Percentiles rank a stretch among this genome's conserved stretches.
Conservation (phyloP, 2,113 vertebrate species). For the Xenopus laevis region DNA sequence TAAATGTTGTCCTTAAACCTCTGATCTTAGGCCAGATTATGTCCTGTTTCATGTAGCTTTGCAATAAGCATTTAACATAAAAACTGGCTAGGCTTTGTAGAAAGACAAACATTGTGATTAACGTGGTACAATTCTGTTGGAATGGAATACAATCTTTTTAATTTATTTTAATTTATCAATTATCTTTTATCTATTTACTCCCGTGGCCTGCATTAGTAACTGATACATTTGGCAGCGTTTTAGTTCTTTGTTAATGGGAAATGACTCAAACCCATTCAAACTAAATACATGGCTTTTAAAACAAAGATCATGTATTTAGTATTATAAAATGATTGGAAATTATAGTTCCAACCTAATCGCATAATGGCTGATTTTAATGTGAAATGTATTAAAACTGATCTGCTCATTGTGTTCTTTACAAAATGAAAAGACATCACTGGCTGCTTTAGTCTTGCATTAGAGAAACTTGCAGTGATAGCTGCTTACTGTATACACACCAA, state of each 20-base stretch:
- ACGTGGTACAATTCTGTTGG: neutral
- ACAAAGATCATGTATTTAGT: slow-evolving; percentile 26
- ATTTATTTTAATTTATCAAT: slow-evolving; percentile 36
- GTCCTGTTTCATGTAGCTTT: neutral
- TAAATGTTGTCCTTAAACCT: too few species aligned
- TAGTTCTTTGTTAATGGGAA: slow-evolving; percentile 18
- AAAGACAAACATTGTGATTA: slow-evolving; percentile 14
- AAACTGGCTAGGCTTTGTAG: neutral
- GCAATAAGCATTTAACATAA: neutral
- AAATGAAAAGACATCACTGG: neutral
- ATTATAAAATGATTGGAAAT: slow-evolving; percentile 42
- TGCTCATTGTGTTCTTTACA: slow-evolving; percentile 2
- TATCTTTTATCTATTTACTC: slow-evolving; percentile 25
- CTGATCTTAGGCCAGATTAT: too few species aligned
- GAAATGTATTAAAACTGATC: slow-evolving; percentile 12
- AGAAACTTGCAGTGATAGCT: neutral
- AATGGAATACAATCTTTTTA: neutral
- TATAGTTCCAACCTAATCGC: slow-evolving; percentile 24
- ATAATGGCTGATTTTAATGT: slow-evolving; percentile 23
- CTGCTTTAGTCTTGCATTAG: neutral
- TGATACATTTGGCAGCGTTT: slow-evolving; percentile 15
- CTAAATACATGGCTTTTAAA: slow-evolving; percentile 25
- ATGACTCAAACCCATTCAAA: slow-evolving; percentile 21
- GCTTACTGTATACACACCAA: neutral
- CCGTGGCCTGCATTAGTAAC: slow-evolving; percentile 11